Evolutionary conservation across 1,140 invertebrate genomes (phyloP), one percentile per base, ranked within the genome.

Genomic region (Drosophila saltans): DNA sequence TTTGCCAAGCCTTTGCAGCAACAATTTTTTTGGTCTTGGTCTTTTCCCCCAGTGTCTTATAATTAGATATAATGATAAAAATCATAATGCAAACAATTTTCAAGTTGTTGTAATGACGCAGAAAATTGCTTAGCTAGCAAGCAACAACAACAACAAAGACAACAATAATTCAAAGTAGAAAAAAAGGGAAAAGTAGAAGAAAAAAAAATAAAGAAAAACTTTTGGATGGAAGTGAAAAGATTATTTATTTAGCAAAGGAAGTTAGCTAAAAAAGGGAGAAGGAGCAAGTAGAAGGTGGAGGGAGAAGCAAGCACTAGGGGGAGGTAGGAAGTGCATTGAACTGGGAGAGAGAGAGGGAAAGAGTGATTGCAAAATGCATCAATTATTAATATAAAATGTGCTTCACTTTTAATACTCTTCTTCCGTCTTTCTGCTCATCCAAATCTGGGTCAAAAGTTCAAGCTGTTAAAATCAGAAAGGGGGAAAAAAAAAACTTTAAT

Each of bases 31-130:
- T n/a, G 7, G 39, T 26, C 45, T 21, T 16, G 1, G 16, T 21
- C 21, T 5, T 9, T 52, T 21, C 8, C 45, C 6, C 45, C 30
- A 52, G 41, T n/a, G 28, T 36, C 63, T 65, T 65, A 65, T 65
- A 65, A 65, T 65, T 65, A 65, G 63, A 65, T 65, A 65, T 65
- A 52, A 65, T 65, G 63, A 65, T 65, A 65, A 65, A 63, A 65
- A 63, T 63, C 61, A 63, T 63, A 63, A 63, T 45, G 61, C 61
- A 63, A 63, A 43, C 26, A 63, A 63, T 63, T 63, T 63, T 36
- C 33, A 59, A 59, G 33, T 59, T 59, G 57, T 59, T 59, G 57
- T 63, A 63, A 63, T 45, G 26, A 63, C 26, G 40, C 61, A 45
- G 40, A 28, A 48, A 63, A 43, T 62, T 62, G 60, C 43, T 62